phyloP scores from a whole-genome alignment of 2,113 vertebrate genomes.

The Plotosus lineatus region DNA sequence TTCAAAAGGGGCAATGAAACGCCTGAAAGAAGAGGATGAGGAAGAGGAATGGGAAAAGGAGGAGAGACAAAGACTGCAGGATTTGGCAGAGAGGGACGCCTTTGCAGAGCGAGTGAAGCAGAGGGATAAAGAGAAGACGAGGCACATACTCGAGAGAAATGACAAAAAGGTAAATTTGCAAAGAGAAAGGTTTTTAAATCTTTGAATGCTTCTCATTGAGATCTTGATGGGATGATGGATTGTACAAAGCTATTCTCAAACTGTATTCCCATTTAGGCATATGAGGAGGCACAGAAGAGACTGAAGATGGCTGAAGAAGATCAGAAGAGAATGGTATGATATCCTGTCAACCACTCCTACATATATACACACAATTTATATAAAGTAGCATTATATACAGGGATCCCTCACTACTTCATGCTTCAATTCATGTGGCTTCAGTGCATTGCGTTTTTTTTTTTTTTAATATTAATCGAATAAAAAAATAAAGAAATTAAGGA shows the following conservation, averaged over 20 bases:
- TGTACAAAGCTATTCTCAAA: not conserved
- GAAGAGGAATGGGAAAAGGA: slow-evolving; percentile 90
- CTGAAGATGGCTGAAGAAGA: slow-evolving; percentile 88
- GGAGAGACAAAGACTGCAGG: slow-evolving; percentile 82
- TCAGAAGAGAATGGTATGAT: slow-evolving; percentile 80
- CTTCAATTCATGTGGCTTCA: no score
- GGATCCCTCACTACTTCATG: no score
- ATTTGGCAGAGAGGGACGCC: slow-evolving; percentile 87
- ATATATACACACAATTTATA: not conserved
- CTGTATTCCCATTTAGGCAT: slow-evolving; percentile 73
- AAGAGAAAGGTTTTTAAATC: not conserved
- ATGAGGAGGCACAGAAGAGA: slow-evolving; percentile 91
- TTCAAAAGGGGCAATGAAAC: slow-evolving; percentile 23
- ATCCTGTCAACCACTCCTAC: not conserved
- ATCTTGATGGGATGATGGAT: not conserved
- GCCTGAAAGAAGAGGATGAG: slow-evolving; percentile 70
- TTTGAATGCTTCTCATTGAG: not conserved
- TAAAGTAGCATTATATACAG: no score
- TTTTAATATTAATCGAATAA: no score
- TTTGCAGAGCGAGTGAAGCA: slow-evolving; percentile 84
- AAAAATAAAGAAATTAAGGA: no score
- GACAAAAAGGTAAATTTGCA: slow-evolving; percentile 82
- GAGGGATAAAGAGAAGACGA: slow-evolving; percentile 84
- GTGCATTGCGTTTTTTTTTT: no score
- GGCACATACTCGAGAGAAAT: slow-evolving; percentile 83